Evolutionary conservation across 2,797 vertebrate genomes (phyloP).

Genomic region (Ispidina picta): DNA sequence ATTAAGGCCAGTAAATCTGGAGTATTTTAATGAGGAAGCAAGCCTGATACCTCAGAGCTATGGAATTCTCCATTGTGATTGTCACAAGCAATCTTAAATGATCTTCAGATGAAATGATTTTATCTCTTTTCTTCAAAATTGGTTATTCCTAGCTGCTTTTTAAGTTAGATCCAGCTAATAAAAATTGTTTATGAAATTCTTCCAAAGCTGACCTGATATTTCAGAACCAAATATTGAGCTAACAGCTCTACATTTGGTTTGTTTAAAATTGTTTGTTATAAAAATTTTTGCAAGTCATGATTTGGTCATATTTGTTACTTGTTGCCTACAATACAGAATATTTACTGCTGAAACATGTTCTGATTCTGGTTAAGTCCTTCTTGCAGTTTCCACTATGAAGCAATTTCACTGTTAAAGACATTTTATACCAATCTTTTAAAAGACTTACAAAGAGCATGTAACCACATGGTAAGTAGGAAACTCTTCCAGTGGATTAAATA

Average conservation of each 20-base stretch:
- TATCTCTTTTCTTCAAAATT: constrained; percentile 11
- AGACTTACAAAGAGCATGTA: neutral
- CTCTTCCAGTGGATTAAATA: neutral
- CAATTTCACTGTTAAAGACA: neutral
- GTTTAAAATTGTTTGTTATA: neutral
- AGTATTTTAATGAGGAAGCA: constrained; percentile 28
- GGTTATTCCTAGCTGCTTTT: neutral
- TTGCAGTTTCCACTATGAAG: neutral
- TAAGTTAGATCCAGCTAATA: neutral
- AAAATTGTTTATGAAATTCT: neutral
- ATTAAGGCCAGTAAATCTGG: constrained; percentile 33
- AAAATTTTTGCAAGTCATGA: neutral
- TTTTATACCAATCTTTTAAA: neutral
- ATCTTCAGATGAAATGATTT: neutral
- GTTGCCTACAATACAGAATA: neutral
- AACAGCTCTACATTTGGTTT: neutral
- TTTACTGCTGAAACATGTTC: neutral
- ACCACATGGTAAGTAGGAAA: neutral
- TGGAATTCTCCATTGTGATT: neutral
- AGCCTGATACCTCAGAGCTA: neutral
- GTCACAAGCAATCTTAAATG: constrained; percentile 3
- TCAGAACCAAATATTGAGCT: neutral
- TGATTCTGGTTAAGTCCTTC: neutral
- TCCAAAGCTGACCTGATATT: neutral
- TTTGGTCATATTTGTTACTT: neutral